Percentiles rank a stretch among this genome's conserved stretches.
phyloP scores from a whole-genome alignment of 1,140 invertebrate genomes.

The Chironomus tepperi region DNA sequence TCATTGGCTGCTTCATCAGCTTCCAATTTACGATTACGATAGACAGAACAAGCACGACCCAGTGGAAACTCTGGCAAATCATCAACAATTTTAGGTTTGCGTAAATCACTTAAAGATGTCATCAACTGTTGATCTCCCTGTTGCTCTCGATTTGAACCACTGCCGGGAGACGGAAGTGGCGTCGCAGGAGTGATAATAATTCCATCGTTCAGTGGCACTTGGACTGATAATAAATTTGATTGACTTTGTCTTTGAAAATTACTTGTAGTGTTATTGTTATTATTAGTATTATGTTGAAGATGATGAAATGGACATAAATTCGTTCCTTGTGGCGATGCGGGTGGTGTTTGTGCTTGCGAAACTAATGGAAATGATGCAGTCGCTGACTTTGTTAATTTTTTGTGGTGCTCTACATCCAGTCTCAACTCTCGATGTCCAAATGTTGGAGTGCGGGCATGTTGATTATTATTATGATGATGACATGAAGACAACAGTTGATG shows the following conservation, averaged over 20 bases:
- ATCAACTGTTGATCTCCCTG: constrained; percentile 30
- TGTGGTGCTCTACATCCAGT: constrained; percentile 30
- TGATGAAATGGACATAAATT: constrained; percentile 29
- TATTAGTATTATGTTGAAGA: constrained; percentile 25
- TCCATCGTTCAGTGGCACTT: constrained; percentile 31
- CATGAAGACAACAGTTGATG: not conserved
- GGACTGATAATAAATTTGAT: not conserved
- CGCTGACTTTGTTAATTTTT: constrained; percentile 37
- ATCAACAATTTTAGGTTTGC: constrained; percentile 26
- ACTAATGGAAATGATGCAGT: constrained; percentile 38
- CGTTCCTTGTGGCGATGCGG: constrained; percentile 30
- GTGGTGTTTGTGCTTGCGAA: constrained; percentile 34
- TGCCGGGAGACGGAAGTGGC: constrained; percentile 38
- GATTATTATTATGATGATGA: constrained; percentile 28
- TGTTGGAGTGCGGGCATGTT: constrained; percentile 33
- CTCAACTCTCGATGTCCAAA: constrained; percentile 32
- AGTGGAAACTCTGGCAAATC: constrained; percentile 32
- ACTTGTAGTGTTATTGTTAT: not conserved
- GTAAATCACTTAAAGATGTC: constrained; percentile 22
- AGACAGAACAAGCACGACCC: constrained; percentile 40
- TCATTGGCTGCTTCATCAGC: constrained; percentile 30
- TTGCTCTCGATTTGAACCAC: constrained; percentile 31
- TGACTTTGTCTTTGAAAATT: constrained; percentile 1
- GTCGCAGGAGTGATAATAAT: constrained; percentile 41
- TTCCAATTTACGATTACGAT: constrained; percentile 37